Evolutionary conservation across 1,140 invertebrate genomes (phyloP).

Genomic region (Lasioglossum albipes): DNA sequence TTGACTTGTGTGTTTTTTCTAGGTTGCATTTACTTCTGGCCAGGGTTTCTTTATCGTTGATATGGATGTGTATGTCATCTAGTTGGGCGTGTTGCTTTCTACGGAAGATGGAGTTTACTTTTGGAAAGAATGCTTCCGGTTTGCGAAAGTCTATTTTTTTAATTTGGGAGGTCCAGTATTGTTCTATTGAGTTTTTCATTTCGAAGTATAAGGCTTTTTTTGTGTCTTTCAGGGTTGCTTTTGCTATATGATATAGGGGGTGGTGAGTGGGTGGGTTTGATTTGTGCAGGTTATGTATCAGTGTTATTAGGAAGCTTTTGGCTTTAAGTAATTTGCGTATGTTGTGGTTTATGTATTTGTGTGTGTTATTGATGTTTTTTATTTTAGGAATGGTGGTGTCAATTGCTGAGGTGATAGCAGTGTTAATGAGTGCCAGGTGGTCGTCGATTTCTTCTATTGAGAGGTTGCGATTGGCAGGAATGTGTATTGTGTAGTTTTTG

Average conservation of each 20-base stretch:
- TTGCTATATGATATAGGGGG: not conserved
- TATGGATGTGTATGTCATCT: not conserved
- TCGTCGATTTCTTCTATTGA: not conserved
- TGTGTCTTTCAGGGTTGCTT: not conserved
- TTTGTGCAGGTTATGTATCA: not conserved
- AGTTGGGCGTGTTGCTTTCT: not conserved
- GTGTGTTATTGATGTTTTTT: not conserved
- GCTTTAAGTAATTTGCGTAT: not conserved
- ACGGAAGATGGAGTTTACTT: not conserved
- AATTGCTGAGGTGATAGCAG: too few relatives aligned
- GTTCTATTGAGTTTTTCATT: not conserved
- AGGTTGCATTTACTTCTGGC: not conserved
- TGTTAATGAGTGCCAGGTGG: not conserved
- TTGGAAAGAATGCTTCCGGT: not conserved
- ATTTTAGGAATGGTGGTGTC: not conserved
- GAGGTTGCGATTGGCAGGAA: not conserved
- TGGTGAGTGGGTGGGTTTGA: not conserved
- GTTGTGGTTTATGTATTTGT: not conserved
- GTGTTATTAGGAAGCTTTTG: not conserved
- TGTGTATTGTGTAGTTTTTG: too few relatives aligned
- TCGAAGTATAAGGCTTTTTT: not conserved
- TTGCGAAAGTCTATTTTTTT: not conserved
- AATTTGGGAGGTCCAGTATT: not conserved
- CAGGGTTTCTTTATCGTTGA: not conserved
- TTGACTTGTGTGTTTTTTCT: not conserved